Base-by-base conservation (phyloP, 1,140 invertebrate species). In the Drosophila eugracilis region DNA sequence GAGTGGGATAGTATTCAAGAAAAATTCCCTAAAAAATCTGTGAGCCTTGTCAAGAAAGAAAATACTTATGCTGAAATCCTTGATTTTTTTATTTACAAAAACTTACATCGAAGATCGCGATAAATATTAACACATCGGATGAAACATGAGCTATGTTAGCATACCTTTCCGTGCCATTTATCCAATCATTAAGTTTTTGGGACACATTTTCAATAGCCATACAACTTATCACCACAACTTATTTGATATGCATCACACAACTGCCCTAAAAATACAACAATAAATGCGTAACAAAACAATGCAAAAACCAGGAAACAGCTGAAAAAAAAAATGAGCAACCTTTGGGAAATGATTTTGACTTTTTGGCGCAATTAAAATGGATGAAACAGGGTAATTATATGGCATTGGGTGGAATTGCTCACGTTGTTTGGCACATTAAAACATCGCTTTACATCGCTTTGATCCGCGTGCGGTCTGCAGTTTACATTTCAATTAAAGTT, bases 401-500 rank as follows among this genome's bases (percentile, higher is more conserved):
- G 49, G 48, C 22, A 37, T 28, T 39, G 4, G 14, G 30, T 9
- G n/a, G 28, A 63, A 63, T 60, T 36, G 39, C 28, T 60, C 21
- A 22, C 65, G 75, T 84, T 83, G 70, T 84, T 84, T 78, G 75
- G 45, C 70, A 84, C 75, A 83, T 83, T 83, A 69, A 85, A 79
- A 76, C 74, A 78, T 63, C 81, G 75, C 71, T 79, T 76, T 79
- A 75, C 71, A 67, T 84, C 77, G 84, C n/a, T 66, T 77, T 76
- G 71, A 86, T 73, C 78, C 66, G 81, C 73, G 81, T 84, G 80
- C 69, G 80, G 81, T 69, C 76, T 80, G 58, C 80, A 85, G 72
- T 85, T 85, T 76, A 85, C 80, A 85, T 85, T 86, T 86, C 80
- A 85, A 85, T 86, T 85, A 85, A 86, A 85, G 80, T 80, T 76